These are phyloP conservation scores for Meiosimyza platycephala DNA, from an alignment of 2,888 invertebrate genomes.

Conservation along the genomic window DNA sequence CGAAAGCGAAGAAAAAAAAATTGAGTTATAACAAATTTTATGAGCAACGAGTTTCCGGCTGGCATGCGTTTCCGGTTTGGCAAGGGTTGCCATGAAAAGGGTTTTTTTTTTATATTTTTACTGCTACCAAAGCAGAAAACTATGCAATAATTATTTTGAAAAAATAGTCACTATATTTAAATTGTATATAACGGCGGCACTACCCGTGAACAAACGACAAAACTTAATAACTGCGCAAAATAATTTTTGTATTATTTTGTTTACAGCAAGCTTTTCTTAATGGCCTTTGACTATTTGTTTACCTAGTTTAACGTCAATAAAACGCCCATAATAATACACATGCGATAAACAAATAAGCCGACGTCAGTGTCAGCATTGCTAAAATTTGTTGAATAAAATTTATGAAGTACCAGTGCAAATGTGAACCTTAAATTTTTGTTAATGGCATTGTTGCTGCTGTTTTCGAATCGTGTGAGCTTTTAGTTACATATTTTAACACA, in stretches of 20 bases:
- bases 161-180: too few species aligned
- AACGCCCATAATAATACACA: constrained; percentile 13
- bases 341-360: constrained; percentile 17
- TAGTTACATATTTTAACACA: too few species aligned
- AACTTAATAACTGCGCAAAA: too few species aligned
- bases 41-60: constrained; percentile 20
- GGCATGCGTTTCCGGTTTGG: constrained; percentile 14
- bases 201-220: too few species aligned
- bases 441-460: background rate
- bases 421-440: background rate
- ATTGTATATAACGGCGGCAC: too few species aligned
- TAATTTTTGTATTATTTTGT: too few species aligned
- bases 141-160: too few species aligned
- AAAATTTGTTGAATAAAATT: background rate
- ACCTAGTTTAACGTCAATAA: background rate
- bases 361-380: background rate
- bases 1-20: background rate
- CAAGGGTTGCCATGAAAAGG: constrained; percentile 4
- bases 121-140: constrained; percentile 14
- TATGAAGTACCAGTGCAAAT: constrained; percentile 16
- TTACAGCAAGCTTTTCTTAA: background rate
- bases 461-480: background rate
- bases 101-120: background rate
- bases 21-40: constrained; percentile 22
- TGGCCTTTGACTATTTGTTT: background rate